These are phyloP conservation scores for Thunnus albacares DNA, from an alignment of 2,797 vertebrate species.

Conservation along the genomic window DNA sequence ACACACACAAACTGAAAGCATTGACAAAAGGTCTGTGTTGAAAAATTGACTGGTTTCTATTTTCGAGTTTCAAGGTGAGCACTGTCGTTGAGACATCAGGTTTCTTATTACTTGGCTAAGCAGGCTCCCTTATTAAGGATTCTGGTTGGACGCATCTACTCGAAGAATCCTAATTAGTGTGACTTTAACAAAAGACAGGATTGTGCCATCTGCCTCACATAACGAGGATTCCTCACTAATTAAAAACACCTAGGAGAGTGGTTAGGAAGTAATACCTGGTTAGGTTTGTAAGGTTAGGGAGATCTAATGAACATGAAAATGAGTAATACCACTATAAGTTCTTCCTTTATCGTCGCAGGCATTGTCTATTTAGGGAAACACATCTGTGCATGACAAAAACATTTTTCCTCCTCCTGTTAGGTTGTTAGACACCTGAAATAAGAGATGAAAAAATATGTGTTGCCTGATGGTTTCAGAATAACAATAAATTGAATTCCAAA, in stretches of 20 bases:
- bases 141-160: conserved; percentile 88
- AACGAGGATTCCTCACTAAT: conserved; percentile 91
- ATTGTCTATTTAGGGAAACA: conserved; percentile 42
- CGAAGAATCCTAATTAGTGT: conserved; percentile 94
- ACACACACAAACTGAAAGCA: conserved; percentile 18
- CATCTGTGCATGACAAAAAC: conserved; percentile 33
- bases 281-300: conserved; percentile 78
- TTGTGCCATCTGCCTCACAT: conserved; percentile 92
- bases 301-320: conserved; percentile 80
- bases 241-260: conserved; percentile 91
- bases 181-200: conserved; percentile 91
- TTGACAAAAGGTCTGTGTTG: conserved; percentile 52
- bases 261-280: conserved; percentile 88
- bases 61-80: conserved; percentile 87
- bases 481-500: background rate
- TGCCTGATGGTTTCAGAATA: background rate
- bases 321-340: conserved; percentile 58
- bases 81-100: conserved; percentile 83
- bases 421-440: conserved; percentile 20
- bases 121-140: conserved; percentile 89
- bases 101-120: conserved; percentile 87
- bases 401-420: conserved; percentile 19
- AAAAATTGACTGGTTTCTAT: conserved; percentile 69
- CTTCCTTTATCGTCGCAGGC: conserved; percentile 38
- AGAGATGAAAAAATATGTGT: background rate